A percentile compares a stretch with the other conserved stretches of the same genome.
Evolutionary conservation across 1,140 invertebrate genomes (phyloP).

Genomic region (Orussus abietinus): DNA sequence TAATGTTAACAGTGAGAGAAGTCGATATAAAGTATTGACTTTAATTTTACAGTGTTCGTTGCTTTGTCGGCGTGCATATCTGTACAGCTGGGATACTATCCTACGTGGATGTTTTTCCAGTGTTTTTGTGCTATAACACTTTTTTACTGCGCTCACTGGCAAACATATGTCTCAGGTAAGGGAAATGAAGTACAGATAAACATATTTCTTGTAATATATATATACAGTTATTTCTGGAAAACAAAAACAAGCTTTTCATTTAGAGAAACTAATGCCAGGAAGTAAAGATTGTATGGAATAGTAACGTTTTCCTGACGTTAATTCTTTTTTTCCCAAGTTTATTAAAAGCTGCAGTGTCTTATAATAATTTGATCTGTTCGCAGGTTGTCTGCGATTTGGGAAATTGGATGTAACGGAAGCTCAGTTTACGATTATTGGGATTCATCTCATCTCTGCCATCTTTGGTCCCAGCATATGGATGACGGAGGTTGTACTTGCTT

Average conservation of each 20-base stretch:
- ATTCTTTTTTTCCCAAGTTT: too few relatives aligned
- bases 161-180: slow-evolving; percentile 93
- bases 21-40: too few relatives aligned
- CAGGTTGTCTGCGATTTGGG: slow-evolving; percentile 86
- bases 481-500: slow-evolving; percentile 63
- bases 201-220: not conserved
- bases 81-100: slow-evolving; percentile 85
- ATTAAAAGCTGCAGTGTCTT: too few relatives aligned
- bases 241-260: too few relatives aligned
- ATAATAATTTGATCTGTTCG: slow-evolving; percentile 9
- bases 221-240: too few relatives aligned
- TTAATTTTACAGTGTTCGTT: slow-evolving; percentile 78
- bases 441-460: slow-evolving; percentile 82
- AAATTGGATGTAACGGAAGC: slow-evolving; percentile 98
- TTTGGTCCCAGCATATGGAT: slow-evolving; percentile 87
- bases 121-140: slow-evolving; percentile 90
- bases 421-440: slow-evolving; percentile 87
- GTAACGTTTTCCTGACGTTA: too few relatives aligned
- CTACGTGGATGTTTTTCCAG: slow-evolving; percentile 92
- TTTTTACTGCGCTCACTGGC: slow-evolving; percentile 99
- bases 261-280: too few relatives aligned
- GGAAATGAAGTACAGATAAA: not conserved
- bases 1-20: too few relatives aligned
- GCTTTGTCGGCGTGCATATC: slow-evolving; percentile 89
- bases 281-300: too few relatives aligned